These are phyloP conservation scores for Apoderus coryli DNA, from an alignment of 2,888 invertebrate genomes.

Conservation along the genomic window DNA sequence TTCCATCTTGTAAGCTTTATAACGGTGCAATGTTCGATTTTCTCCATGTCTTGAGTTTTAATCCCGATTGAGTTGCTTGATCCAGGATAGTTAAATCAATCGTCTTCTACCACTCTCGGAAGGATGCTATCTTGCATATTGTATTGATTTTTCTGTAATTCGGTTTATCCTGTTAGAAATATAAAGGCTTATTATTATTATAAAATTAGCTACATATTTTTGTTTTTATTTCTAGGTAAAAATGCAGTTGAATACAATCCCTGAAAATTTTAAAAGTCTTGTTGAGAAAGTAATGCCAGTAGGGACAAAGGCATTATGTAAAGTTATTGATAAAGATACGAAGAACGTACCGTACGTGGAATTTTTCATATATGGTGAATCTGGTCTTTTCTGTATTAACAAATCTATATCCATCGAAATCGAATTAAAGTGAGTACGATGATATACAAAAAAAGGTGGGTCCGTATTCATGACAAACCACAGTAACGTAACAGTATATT, in stretches of 20 bases:
- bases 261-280: constrained; percentile 27
- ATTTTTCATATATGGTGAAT: constrained; percentile 50
- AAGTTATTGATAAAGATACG: constrained; percentile 26
- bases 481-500: too few species aligned
- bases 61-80: too few species aligned
- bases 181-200: too few species aligned
- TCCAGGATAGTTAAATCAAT: too few species aligned
- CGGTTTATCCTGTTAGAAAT: too few species aligned
- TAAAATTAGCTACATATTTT: too few species aligned
- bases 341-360: constrained; percentile 40
- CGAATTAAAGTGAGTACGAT: constrained; percentile 20
- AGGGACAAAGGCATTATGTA: constrained; percentile 42
- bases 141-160: too few species aligned
- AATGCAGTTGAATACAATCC: constrained; percentile 23
- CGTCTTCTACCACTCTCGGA: too few species aligned
- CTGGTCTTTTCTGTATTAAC: constrained; percentile 54
- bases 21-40: too few species aligned
- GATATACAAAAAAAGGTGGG: not conserved
- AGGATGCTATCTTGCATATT: too few species aligned
- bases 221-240: constrained; percentile 22
- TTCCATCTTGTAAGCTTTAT: too few species aligned
- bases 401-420: constrained; percentile 47
- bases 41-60: too few species aligned
- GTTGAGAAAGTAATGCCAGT: constrained; percentile 36
- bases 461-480: not conserved